Evolutionary conservation across 2,797 vertebrate genomes (phyloP).

Genomic region (Spinus pinus): DNA sequence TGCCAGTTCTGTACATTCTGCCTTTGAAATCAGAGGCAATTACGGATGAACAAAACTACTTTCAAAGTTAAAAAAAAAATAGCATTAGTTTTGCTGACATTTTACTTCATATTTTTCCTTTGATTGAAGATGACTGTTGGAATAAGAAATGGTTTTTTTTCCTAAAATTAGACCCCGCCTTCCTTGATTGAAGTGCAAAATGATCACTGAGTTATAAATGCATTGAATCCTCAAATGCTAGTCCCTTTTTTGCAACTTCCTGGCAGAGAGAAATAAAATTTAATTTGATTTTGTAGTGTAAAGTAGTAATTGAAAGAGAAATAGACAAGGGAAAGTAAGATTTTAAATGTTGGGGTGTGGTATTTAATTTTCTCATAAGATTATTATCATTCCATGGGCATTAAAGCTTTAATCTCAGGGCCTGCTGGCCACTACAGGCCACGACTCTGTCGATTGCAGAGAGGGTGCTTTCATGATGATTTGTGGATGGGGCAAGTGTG

Average conservation of each 20-base stretch:
- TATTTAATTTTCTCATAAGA: neutral
- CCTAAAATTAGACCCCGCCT: neutral
- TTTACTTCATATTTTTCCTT: neutral
- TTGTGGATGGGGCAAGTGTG: neutral
- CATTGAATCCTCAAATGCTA: neutral
- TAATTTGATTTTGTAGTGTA: neutral
- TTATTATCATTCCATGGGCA: neutral
- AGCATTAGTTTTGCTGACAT: neutral
- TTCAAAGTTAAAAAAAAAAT: neutral
- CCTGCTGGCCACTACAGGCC: neutral
- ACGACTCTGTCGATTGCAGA: neutral
- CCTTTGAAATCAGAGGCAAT: constrained; percentile 42
- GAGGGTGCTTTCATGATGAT: neutral
- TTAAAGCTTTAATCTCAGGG: neutral
- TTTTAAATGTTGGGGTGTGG: neutral
- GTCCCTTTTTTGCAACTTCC: neutral
- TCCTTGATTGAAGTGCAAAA: neutral
- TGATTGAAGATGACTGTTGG: neutral
- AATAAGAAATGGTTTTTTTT: neutral
- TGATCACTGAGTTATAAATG: neutral
- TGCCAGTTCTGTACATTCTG: neutral
- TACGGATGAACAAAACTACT: constrained; percentile 8
- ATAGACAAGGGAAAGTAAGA: neutral
- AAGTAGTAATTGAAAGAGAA: neutral
- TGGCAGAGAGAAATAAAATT: neutral